Evolutionary conservation across 2,797 vertebrate species (phyloP).

Genomic region (Eurystomus glaucurus): DNA sequence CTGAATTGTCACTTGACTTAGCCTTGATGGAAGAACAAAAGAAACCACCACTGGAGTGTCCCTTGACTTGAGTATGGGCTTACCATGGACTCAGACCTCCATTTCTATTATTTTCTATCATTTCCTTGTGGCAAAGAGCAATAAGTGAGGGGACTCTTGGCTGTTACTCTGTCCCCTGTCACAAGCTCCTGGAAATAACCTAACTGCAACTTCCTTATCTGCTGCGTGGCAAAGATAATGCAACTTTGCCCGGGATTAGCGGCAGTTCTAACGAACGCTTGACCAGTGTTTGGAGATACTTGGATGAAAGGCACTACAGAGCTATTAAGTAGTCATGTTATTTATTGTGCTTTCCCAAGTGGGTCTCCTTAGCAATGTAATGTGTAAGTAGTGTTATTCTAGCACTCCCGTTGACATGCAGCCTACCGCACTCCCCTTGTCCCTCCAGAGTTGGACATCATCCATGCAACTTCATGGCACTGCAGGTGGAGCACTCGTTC

Average conservation of each 20-base stretch:
- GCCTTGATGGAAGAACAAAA: neutral
- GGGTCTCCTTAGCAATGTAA: neutral
- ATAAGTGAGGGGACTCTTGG: neutral
- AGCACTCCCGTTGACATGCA: neutral
- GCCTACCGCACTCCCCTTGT: neutral
- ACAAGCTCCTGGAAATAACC: neutral
- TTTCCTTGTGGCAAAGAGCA: neutral
- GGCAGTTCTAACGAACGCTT: neutral
- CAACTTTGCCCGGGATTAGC: accelerated
- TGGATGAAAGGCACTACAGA: constrained; percentile 1
- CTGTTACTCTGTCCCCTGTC: neutral
- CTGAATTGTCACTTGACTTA: neutral
- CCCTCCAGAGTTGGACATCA: neutral
- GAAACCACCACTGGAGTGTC: accelerated
- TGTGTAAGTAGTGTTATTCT: neutral
- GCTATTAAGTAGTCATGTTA: neutral
- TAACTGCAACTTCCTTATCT: constrained; percentile 10
- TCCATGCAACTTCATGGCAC: accelerated
- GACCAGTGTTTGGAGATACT: neutral
- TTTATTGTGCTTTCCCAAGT: constrained; percentile 31
- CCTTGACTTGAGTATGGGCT: neutral
- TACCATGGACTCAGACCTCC: neutral
- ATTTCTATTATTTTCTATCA: neutral
- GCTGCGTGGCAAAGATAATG: neutral
- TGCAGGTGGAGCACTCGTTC: neutral